Evolutionary conservation across 2,888 invertebrate genomes (phyloP).

Genomic region (Dryococelus australis): DNA sequence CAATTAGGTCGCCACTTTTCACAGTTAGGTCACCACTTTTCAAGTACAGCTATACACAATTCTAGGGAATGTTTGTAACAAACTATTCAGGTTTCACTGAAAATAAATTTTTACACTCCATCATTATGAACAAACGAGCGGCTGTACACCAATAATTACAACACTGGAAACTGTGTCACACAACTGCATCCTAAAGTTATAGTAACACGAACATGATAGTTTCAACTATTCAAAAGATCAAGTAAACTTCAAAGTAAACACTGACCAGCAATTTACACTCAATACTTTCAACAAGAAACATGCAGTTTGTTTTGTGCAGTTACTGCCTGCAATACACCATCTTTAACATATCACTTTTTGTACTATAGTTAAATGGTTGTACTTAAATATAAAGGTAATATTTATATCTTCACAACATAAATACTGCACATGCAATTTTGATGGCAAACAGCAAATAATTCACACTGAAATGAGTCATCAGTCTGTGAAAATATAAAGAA

Average conservation of each 20-base stretch:
- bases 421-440: not conserved
- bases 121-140: not conserved
- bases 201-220: not conserved
- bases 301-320: not conserved
- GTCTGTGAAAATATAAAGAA: not conserved
- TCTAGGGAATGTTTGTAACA: not conserved
- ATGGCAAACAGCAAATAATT: not conserved
- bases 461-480: not conserved
- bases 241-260: not conserved
- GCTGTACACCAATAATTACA: not conserved
- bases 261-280: not conserved
- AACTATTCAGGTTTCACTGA: not conserved
- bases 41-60: not conserved
- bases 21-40: not conserved
- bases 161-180: not conserved
- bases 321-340: conserved; percentile 9
- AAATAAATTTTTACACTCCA: not conserved
- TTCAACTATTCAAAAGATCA: not conserved
- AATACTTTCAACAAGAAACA: not conserved
- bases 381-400: not conserved
- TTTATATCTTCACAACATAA: not conserved
- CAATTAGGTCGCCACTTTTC: not conserved
- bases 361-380: not conserved
- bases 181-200: not conserved
- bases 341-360: not conserved